Evolutionary conservation across 2,113 vertebrate species (phyloP), one percentile per base, ranked within the genome.

Genomic region (Cyprinodon variegatus): DNA sequence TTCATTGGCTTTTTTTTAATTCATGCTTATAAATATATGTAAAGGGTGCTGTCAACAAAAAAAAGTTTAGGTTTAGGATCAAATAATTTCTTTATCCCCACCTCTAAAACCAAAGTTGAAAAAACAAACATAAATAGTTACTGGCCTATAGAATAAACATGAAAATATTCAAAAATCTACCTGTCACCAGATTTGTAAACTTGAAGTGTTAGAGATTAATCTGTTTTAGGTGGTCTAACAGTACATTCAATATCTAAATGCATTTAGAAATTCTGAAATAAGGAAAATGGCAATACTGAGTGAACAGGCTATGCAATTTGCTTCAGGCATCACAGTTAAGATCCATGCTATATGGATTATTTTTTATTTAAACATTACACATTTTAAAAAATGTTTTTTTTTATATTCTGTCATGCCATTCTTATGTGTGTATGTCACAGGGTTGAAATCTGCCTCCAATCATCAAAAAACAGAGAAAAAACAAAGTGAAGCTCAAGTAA

Each of bases 401-500:
- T 8, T 17, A 6, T 8, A 50, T 64, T 71, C 72, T 78, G 68
- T 77, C 2, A 65, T 63, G 36, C 39, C 17, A 57, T 61, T 50
- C 57, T 46, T 0, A 20, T 69, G 15, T 81, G 13, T 84, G 43
- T 78, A 10, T 81, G 65, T 29, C 60, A 37, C 20, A 95, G 94
- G 90, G 64, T 74, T 91, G 80, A 94, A 94, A 81, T 78, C 90
- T 5, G 70, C 74, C 0, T 78, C 82, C 68, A 67, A 63, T 8
- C 48, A 90, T 75, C 85, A 88, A 65, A 89, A 89, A 74, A 61
- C 89, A 81, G 91, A 94, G 70, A 94, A 92, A 83, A 85, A 92
- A 29, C 85, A 89, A 72, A 87, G 65, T 81, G 90, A 91, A 88
- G 81, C 86, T 86, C 84, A 81, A 91, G 94, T 95, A 82, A 91